phyloP scores from a whole-genome alignment of 2,797 vertebrate species.

The Darevskia nairensis region DNA sequence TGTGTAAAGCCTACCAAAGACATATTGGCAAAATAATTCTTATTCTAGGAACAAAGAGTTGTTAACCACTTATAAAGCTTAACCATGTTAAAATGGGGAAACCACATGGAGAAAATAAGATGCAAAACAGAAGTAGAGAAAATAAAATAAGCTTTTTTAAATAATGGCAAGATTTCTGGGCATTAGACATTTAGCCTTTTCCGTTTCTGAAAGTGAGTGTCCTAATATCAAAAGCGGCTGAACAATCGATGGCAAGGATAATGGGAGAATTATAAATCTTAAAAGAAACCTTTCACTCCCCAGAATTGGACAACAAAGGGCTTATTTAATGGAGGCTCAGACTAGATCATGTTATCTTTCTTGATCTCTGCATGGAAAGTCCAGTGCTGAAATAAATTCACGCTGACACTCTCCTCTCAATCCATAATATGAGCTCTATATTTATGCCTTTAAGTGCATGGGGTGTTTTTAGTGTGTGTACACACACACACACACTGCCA shows the following conservation, averaged over 20 bases:
- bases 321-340: neutral
- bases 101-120: neutral
- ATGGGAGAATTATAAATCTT: slow-evolving; percentile 19
- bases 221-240: slow-evolving; percentile 58
- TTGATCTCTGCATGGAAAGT: neutral
- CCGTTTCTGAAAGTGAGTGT: slow-evolving; percentile 22
- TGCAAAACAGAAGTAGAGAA: slow-evolving; percentile 39
- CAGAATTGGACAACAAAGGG: neutral
- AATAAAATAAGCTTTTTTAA: slow-evolving; percentile 30
- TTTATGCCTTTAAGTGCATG: too few species aligned
- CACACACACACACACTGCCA: too few species aligned
- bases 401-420: neutral
- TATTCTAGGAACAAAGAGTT: neutral
- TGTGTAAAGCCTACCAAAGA: slow-evolving; percentile 35
- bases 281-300: slow-evolving; percentile 13
- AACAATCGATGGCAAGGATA: slow-evolving; percentile 43
- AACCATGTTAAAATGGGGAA: slow-evolving; percentile 11
- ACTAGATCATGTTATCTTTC: neutral
- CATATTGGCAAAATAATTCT: slow-evolving; percentile 4
- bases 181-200: slow-evolving; percentile 47
- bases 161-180: slow-evolving; percentile 31
- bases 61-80: neutral
- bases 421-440: too few species aligned
- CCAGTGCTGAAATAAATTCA: neutral
- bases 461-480: too few species aligned